These are phyloP conservation scores for Ylistrum balloti DNA, from an alignment of 1,140 invertebrate genomes.

Conservation along the genomic window DNA sequence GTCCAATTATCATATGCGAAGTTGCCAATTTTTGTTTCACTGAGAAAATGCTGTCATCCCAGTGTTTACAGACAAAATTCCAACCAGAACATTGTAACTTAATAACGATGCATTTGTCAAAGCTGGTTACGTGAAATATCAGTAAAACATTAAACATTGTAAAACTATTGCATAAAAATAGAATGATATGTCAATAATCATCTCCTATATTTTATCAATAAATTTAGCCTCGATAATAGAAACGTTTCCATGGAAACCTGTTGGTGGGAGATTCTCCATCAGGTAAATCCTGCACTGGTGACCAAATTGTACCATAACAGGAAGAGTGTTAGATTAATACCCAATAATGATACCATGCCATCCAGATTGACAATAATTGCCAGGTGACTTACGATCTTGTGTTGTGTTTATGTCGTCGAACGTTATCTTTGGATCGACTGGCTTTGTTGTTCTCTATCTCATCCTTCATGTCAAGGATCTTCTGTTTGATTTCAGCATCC, in stretches of 20 bases:
- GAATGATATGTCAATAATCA: background rate
- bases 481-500: slow-evolving; percentile 95
- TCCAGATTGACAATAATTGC: background rate
- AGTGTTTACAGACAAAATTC: background rate
- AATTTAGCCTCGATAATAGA: background rate
- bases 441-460: slow-evolving; percentile 91
- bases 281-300: background rate
- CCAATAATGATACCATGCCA: background rate
- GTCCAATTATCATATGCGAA: background rate
- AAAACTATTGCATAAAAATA: background rate
- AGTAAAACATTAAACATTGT: background rate
- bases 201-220: no score
- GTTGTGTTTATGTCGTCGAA: slow-evolving; percentile 58
- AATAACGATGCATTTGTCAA: background rate
- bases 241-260: background rate
- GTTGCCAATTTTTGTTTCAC: background rate
- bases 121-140: background rate
- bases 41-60: background rate
- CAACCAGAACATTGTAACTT: background rate
- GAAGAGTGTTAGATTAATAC: background rate
- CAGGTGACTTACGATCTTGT: slow-evolving; percentile 54
- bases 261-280: background rate
- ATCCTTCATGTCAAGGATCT: slow-evolving; percentile 93
- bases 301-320: background rate
- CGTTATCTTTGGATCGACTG: slow-evolving; percentile 74